phyloP scores from a whole-genome alignment of 2,888 invertebrate genomes.

The Shargacucullia verbasci region DNA sequence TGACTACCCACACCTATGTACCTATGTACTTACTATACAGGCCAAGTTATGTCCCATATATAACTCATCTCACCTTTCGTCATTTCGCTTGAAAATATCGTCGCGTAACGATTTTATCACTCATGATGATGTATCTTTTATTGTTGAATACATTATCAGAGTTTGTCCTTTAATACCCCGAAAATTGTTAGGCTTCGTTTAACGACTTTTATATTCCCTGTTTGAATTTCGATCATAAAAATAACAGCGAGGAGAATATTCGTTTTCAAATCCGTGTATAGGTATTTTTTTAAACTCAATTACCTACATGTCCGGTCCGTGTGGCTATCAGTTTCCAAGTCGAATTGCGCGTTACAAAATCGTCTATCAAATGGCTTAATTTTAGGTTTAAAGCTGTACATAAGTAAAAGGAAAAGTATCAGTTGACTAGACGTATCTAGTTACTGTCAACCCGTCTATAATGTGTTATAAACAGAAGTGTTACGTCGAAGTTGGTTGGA shows the following conservation, averaged over 20 bases:
- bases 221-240: conserved; percentile 41
- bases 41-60: conserved; percentile 45
- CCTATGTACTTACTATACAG: conserved; percentile 16
- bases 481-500: conserved; percentile 55
- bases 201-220: conserved; percentile 35
- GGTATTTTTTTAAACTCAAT: conserved; percentile 27
- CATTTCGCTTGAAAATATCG: conserved; percentile 44
- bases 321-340: conserved; percentile 17
- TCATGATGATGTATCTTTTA: conserved; percentile 50
- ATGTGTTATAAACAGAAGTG: conserved; percentile 64
- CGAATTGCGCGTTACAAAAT: conserved; percentile 18
- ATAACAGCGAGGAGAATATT: conserved; percentile 41
- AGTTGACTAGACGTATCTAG: conserved; percentile 57
- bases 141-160: conserved; percentile 45
- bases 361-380: conserved; percentile 28
- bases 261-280: conserved; percentile 37
- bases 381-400: conserved; percentile 49
- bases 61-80: conserved; percentile 51
- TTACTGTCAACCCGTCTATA: conserved; percentile 52
- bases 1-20: conserved; percentile 24
- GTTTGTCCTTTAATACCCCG: conserved; percentile 37
- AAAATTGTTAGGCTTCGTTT: conserved; percentile 40
- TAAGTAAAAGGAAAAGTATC: conserved; percentile 57
- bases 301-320: not conserved
- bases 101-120: conserved; percentile 46